Evolutionary conservation across 2,888 invertebrate genomes (phyloP), one percentile per base, ranked within the genome.

Genomic region (Tenodera sinensis): DNA sequence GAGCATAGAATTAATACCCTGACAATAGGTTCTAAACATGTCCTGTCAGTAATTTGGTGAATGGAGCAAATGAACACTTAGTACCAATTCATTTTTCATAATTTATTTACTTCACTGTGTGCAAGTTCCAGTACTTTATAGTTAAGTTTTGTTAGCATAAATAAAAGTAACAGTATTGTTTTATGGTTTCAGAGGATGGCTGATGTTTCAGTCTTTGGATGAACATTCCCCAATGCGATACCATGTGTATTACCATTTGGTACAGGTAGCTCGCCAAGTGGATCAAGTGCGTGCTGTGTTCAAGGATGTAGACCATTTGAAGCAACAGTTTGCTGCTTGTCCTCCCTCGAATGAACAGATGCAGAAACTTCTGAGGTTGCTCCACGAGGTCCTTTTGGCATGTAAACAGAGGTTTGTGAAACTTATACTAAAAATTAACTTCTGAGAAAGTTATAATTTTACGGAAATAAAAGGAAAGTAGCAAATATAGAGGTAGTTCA

Each of bases 141-240:
- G 3, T 34, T 42, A 2, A 1, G 0, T 42, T 42, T 42, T 42
- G 42, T 12, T 12, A 6, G 12, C 2, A 12, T 12, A 42, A 42
- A 1, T 8, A 30, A 30, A 34, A 42, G 4, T 84, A 25, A 30
- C 7, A 14, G 2, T 28, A 84, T 25, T 28, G 42, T n/a, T 28
- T 54, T 85, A 28, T 71, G 90, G 91, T 94, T 95, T 88, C 92
- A 98, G 98, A 88, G 94, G 99, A 91, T 98, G 98, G 96, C 95
- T 99, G 90, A 93, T 99, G 88, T 99, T 98, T 93, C 98, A 98
- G 93, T 98, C 98, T 85, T 94, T 99, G 91, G 97, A 97, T 91
- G 96, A 97, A 90, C 95, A 96, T 91, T 97, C 97, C 1, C 96
- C 97, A 0, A 95, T 98, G 93, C 95, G 98, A 83, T 99, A 98